Evolutionary conservation across 2,797 vertebrate genomes (phyloP).

Genomic region (Anabas testudineus): DNA sequence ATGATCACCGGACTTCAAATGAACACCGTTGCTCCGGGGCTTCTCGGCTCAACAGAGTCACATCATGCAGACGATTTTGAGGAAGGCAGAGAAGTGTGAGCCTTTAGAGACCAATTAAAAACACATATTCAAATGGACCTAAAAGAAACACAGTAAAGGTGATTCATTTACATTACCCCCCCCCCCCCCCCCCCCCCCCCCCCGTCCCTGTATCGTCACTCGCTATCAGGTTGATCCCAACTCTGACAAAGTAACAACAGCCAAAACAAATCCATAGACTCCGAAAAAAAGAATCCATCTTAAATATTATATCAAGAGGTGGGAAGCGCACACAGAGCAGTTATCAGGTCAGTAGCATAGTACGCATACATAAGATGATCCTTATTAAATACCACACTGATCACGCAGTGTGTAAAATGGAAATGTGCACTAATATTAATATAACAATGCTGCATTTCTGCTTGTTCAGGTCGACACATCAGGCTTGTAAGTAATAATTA

Average conservation of each 20-base stretch:
- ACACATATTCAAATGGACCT: conserved; percentile 78
- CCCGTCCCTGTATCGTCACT: conserved; percentile 37
- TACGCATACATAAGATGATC: conserved; percentile 56
- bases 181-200: too few relatives aligned
- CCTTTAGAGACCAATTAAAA: conserved; percentile 84
- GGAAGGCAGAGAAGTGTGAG: conserved; percentile 51
- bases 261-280: neutral
- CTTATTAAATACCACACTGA: conserved; percentile 54
- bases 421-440: neutral
- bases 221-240: conserved; percentile 20
- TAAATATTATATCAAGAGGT: conserved; percentile 51
- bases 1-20: conserved; percentile 71
- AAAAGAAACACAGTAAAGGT: conserved; percentile 52
- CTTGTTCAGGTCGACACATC: neutral
- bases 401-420: conserved; percentile 7
- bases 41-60: conserved; percentile 65
- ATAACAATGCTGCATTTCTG: neutral
- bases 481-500: neutral
- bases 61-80: conserved; percentile 72
- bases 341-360: conserved; percentile 47
- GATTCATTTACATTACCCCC: conserved; percentile 48
- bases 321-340: conserved; percentile 38
- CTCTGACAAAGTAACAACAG: conserved; percentile 61
- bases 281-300: conserved; percentile 6
- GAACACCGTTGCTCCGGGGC: conserved; percentile 67